phyloP scores from a whole-genome alignment of 2,113 vertebrate genomes.

The Pseudonaja textilis region DNA sequence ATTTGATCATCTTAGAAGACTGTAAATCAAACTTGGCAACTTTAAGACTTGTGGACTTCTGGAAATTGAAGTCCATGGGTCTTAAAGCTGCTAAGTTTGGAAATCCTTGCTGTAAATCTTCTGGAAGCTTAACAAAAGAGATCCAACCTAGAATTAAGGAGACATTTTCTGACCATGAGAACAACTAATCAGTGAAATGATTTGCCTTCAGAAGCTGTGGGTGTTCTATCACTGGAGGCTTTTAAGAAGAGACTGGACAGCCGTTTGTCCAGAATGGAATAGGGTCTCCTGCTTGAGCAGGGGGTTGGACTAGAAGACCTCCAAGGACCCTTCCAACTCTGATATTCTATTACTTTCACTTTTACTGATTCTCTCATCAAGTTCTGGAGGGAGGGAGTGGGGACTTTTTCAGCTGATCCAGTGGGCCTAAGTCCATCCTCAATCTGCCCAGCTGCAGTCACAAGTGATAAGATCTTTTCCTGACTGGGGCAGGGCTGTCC shows the following conservation, averaged over 20 bases:
- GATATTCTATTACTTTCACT: background rate
- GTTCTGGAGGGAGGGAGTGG: background rate
- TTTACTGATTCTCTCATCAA: background rate
- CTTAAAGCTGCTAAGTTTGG: no score
- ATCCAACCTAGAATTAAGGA: no score
- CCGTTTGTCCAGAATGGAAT: background rate
- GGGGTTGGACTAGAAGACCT: background rate
- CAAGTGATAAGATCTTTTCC: background rate
- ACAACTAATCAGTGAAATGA: no score
- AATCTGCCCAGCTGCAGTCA: background rate
- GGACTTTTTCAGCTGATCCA: background rate
- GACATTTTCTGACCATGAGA: no score
- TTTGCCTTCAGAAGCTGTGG: no score
- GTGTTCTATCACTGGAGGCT: background rate
- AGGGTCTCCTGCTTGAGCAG: background rate
- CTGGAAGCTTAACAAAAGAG: background rate
- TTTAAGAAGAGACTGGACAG: background rate
- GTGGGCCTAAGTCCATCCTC: background rate
- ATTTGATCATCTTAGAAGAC: background rate
- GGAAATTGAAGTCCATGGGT: no score
- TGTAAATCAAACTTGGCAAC: background rate
- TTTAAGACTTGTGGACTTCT: no score
- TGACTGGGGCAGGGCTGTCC: background rate
- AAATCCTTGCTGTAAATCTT: background rate
- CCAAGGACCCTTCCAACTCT: background rate